Percentiles rank a stretch among this genome's conserved stretches.
These are phyloP conservation scores for Philereme transversata DNA, from an alignment of 2,888 invertebrate genomes.

Conservation along the genomic window DNA sequence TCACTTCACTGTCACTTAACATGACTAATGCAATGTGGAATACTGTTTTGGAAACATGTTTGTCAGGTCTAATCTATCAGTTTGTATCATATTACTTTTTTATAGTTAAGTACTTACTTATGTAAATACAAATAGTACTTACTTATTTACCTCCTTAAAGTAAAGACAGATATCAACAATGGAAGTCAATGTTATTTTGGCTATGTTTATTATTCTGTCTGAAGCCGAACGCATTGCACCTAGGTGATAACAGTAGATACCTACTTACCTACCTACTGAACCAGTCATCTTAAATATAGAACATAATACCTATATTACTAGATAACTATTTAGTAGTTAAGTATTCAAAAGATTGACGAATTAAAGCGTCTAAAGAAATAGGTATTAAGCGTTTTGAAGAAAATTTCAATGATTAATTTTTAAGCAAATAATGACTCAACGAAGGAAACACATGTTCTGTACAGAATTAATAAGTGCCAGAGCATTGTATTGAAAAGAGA, in stretches of 20 bases:
- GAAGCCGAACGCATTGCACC: too few relatives aligned
- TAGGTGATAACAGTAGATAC: too few relatives aligned
- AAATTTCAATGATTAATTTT: not conserved
- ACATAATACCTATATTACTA: too few relatives aligned
- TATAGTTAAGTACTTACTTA: not conserved
- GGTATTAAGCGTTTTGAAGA: too few relatives aligned
- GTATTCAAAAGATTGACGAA: too few relatives aligned
- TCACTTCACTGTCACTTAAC: conserved; percentile 43
- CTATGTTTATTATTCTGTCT: too few relatives aligned
- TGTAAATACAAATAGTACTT: too few relatives aligned
- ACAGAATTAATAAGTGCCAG: conserved; percentile 52
- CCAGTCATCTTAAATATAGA: too few relatives aligned
- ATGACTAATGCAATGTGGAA: conserved; percentile 43
- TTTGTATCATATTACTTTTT: not conserved
- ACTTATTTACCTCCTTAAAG: too few relatives aligned
- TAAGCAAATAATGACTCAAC: conserved; percentile 49
- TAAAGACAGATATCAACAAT: conserved; percentile 16
- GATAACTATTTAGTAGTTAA: too few relatives aligned
- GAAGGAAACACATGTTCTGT: conserved; percentile 57
- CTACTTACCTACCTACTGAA: too few relatives aligned
- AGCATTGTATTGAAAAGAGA: conserved; percentile 61
- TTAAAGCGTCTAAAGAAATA: too few relatives aligned
- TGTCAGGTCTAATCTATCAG: not conserved
- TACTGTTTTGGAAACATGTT: conserved; percentile 21
- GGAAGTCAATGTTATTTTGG: not conserved